phyloP scores from a whole-genome alignment of 2,113 vertebrate species.

The Alligator mississippiensis region DNA sequence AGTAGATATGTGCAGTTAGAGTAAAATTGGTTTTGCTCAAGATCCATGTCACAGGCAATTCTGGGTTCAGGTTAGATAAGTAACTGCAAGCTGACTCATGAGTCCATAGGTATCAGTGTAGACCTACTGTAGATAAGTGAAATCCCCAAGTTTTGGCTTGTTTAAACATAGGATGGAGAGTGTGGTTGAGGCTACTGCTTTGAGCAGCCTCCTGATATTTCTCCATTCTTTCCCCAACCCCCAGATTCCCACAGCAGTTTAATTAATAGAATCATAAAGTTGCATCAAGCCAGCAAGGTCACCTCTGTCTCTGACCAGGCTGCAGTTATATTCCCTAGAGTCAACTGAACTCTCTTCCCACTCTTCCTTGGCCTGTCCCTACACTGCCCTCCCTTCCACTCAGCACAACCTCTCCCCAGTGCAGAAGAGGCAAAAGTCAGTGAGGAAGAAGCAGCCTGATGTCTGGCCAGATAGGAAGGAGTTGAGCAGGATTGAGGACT shows the following conservation, averaged over 20 bases:
- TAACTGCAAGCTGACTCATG: background rate
- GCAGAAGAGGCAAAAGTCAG: background rate
- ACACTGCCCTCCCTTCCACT: background rate
- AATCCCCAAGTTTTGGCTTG: background rate
- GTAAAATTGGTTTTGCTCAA: background rate
- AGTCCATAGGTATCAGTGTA: background rate
- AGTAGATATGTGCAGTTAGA: background rate
- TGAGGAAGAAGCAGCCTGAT: background rate
- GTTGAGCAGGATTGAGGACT: background rate
- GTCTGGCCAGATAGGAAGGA: background rate
- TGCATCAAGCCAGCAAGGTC: background rate
- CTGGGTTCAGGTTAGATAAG: background rate
- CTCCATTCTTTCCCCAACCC: no score
- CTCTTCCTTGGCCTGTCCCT: background rate
- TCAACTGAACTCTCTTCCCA: background rate
- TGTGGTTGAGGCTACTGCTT: background rate
- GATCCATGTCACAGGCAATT: rapidly evolving
- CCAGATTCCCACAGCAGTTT: background rate
- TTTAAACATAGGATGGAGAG: background rate
- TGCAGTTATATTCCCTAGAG: background rate
- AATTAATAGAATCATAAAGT: background rate
- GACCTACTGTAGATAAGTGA: background rate
- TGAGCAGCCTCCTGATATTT: background rate
- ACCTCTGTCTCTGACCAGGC: background rate
- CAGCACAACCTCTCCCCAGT: background rate